These are phyloP conservation scores for Odontamblyopus rebecca DNA, from an alignment of 2,797 vertebrate species.

Conservation along the genomic window DNA sequence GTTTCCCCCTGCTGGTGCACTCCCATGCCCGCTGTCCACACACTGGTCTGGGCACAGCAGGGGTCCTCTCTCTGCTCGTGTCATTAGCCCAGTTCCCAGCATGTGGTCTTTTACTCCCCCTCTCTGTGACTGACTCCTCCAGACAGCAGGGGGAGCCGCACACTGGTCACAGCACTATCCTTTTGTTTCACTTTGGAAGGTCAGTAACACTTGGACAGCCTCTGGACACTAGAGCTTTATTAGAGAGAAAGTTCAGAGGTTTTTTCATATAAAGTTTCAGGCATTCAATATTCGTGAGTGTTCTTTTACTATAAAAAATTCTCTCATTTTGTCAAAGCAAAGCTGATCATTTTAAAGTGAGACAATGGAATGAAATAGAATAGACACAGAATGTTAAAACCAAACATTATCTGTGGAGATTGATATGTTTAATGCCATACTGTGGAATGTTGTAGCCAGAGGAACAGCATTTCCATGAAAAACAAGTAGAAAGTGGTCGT, in stretches of 20 bases:
- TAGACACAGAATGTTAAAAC: background rate
- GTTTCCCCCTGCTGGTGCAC: constrained; percentile 61
- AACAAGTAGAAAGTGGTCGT: too few relatives aligned
- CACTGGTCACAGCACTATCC: background rate
- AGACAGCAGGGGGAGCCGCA: constrained; percentile 17
- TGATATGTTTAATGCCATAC: too few relatives aligned
- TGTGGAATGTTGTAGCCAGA: too few relatives aligned
- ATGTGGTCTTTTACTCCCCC: constrained; percentile 37
- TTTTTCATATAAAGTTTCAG: background rate
- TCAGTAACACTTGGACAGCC: constrained; percentile 17
- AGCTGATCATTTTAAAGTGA: background rate
- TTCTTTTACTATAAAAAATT: background rate
- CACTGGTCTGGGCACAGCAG: constrained; percentile 53
- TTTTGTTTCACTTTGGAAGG: constrained; percentile 39
- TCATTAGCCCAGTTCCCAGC: constrained; percentile 67
- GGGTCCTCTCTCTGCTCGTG: constrained; percentile 62
- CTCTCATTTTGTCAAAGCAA: background rate
- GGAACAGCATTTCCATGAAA: too few relatives aligned
- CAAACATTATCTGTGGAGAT: too few relatives aligned
- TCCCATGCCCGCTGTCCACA: constrained; percentile 67
- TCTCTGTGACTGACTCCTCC: constrained; percentile 21
- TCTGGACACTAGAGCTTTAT: constrained; percentile 18
- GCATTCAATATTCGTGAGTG: background rate
- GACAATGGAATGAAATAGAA: background rate
- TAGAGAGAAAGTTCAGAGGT: constrained; percentile 14